Evolutionary conservation across 2,113 vertebrate species (phyloP).

Genomic region (Tachycineta bicolor): DNA sequence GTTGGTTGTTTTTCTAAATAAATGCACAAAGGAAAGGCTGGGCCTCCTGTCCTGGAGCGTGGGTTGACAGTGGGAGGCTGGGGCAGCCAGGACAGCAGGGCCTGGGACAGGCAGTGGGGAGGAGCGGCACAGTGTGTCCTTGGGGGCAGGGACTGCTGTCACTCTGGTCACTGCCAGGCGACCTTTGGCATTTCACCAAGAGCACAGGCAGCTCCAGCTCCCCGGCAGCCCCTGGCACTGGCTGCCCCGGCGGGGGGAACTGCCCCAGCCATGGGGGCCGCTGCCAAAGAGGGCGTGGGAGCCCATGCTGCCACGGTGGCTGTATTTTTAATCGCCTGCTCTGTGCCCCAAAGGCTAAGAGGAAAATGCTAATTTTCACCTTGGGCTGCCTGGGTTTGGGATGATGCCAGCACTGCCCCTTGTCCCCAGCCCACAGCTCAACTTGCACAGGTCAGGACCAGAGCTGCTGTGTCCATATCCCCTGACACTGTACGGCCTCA

Average conservation of each 20-base stretch:
- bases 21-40: conserved; percentile 32
- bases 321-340: background rate
- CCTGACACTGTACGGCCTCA: rapidly evolving
- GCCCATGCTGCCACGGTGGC: background rate
- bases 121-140: background rate
- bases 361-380: conserved; percentile 37
- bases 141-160: background rate
- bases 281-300: conserved; percentile 44
- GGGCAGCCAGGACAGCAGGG: background rate
- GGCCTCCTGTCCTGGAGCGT: background rate
- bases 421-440: rapidly evolving
- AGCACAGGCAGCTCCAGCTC: background rate
- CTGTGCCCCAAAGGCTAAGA: background rate
- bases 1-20: conserved; percentile 54
- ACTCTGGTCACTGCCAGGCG: background rate
- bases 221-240: conserved; percentile 48
- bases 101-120: background rate
- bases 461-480: rapidly evolving
- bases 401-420: background rate
- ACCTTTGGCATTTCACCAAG: conserved; percentile 39
- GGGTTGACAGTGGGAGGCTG: background rate
- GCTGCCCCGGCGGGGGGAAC: background rate
- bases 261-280: background rate
- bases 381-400: background rate
- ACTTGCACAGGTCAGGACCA: rapidly evolving